Evolutionary conservation across 2,797 vertebrate genomes (phyloP).

Genomic region (Telmatherina bonti): DNA sequence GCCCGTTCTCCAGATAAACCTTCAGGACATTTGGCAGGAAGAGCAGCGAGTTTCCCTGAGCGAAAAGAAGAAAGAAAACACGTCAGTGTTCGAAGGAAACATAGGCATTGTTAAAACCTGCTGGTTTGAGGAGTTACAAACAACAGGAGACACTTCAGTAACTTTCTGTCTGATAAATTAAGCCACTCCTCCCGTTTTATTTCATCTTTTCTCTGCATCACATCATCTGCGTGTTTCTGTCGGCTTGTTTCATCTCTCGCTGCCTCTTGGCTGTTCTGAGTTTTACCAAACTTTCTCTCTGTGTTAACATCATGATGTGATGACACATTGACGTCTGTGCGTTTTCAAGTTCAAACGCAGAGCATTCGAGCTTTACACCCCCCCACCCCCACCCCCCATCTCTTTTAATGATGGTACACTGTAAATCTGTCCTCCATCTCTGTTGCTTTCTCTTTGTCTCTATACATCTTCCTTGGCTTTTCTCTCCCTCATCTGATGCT

Average conservation of each 20-base stretch:
- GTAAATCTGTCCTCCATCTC: too few species aligned
- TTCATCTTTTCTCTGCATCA: slow-evolving; percentile 14
- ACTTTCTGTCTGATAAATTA: background rate
- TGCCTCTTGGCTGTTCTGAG: background rate
- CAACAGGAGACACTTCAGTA: background rate
- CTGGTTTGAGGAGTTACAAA: background rate
- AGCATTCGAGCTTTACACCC: too few species aligned
- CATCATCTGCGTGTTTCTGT: slow-evolving; percentile 44
- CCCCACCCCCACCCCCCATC: too few species aligned
- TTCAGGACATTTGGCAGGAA: slow-evolving; percentile 98
- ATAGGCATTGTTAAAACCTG: background rate
- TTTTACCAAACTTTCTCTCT: slow-evolving; percentile 23
- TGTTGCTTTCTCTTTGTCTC: background rate
- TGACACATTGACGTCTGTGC: slow-evolving; percentile 47
- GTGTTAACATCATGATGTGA: slow-evolving; percentile 35
- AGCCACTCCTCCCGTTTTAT: slow-evolving; percentile 3
- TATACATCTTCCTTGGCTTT: slow-evolving; percentile 5
- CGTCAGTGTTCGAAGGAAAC: slow-evolving; percentile 33
- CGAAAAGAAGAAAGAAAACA: background rate
- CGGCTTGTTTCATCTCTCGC: slow-evolving; percentile 42
- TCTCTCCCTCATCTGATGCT: slow-evolving; percentile 40
- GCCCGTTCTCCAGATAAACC: slow-evolving; percentile 97
- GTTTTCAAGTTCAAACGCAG: slow-evolving; percentile 43
- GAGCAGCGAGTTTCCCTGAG: slow-evolving; percentile 94
- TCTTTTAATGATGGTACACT: slow-evolving; percentile 11